A percentile compares a stretch with the other conserved stretches of the same genome.
These are phyloP conservation scores for Penaeus chinensis DNA, from an alignment of 1,140 invertebrate species.

Conservation along the genomic window DNA sequence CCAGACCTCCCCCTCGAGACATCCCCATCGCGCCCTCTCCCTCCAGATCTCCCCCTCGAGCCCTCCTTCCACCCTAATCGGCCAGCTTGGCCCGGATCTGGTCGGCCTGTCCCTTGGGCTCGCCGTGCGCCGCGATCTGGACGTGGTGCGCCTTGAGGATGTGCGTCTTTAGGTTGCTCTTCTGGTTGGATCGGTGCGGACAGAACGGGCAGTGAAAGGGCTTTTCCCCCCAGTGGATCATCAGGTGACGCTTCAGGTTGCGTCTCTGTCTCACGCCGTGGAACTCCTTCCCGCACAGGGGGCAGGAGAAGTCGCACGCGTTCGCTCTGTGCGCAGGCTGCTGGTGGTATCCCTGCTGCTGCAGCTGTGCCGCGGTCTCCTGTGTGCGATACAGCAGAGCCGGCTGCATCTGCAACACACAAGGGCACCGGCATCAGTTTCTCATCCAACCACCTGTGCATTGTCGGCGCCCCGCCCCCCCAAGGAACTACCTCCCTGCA, in stretches of 20 bases:
- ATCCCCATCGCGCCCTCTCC: too few relatives aligned
- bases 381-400: slow-evolving; percentile 52
- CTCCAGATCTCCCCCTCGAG: too few relatives aligned
- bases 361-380: slow-evolving; percentile 43
- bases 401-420: slow-evolving; percentile 58
- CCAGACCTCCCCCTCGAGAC: too few relatives aligned
- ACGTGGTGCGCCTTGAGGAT: slow-evolving; percentile 88
- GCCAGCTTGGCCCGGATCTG: too few relatives aligned
- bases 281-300: slow-evolving; percentile 59
- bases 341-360: slow-evolving; percentile 19
- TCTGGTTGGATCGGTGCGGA: slow-evolving; percentile 72
- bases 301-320: slow-evolving; percentile 42
- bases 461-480: not conserved
- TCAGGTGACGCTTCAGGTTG: slow-evolving; percentile 63
- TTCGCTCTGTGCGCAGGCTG: slow-evolving; percentile 19
- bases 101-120: too few relatives aligned
- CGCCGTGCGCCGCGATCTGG: not conserved
- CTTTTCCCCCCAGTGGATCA: slow-evolving; percentile 83
- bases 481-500: not conserved
- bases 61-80: too few relatives aligned
- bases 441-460: slow-evolving; percentile 1
- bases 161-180: slow-evolving; percentile 75
- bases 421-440: slow-evolving; percentile 58
- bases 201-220: slow-evolving; percentile 88
- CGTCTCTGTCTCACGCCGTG: slow-evolving; percentile 58